Base-by-base conservation (phyloP, 2,888 invertebrate genomes). In the Ichneumoninae sp. region DNA sequence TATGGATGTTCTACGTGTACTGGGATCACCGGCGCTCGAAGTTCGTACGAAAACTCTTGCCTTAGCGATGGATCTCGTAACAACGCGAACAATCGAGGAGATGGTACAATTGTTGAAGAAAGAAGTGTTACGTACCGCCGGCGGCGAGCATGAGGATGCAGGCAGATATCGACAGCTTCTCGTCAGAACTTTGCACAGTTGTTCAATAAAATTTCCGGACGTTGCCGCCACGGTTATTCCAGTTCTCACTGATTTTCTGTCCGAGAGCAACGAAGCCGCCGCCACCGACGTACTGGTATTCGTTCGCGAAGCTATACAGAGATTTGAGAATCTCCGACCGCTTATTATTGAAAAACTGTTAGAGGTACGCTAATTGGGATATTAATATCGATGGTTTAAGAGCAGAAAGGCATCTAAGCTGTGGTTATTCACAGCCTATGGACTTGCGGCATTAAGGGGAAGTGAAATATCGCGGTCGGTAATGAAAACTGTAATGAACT, bases 1-100 rank as follows among this genome's bases (percentile, higher is more conserved):
- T 66, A 99, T 99, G 99, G 99, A 99, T 94, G 97, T 99, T 91
- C 95, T 99, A 88, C 95, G 99, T 22, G 99, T 99, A 66, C 94
- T 99, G 83, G 96, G 92, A 50, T 94, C 94, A 60, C 98, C 99
- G 3, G 99, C 99, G 93, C 95, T 99, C 88, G 99, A 99, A 95
- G 99, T 99, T 0, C 95, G 98, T 71, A 96, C 96, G 84, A 98
- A 98, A 94, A 98, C 98, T 0, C 93, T 97, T 65, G 96, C 96
- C 84, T 94, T 98, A 36, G 96, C 98, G 0, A 95, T 99, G 95
- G 98, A 99, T 91, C 95, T 99, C 89, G 98, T 98, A 22, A 97
- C 98, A 3, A 96, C 98, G 0, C 96, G 99, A 16, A 99, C 98
- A 92, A 98, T 99, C 73, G 98, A 98, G 91, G 99, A 99, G 95